Percentiles rank a stretch among this genome's conserved stretches.
These are phyloP conservation scores for Lophura nycthemera DNA, from an alignment of 2,113 vertebrate species.

Conservation along the genomic window DNA sequence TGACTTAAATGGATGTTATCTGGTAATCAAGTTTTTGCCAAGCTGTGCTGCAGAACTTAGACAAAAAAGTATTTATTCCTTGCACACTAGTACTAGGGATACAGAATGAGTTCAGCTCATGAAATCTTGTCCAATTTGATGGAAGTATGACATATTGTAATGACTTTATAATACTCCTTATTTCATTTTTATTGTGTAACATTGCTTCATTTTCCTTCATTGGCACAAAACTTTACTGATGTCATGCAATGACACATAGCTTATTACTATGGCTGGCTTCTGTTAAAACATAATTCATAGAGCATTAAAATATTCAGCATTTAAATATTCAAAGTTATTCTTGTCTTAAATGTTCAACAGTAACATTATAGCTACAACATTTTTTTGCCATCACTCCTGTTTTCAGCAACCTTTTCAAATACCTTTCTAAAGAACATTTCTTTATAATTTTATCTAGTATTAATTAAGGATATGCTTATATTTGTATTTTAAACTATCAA, in stretches of 20 bases:
- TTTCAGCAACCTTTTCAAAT: background rate
- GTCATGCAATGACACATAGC: background rate
- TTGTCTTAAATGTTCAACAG: background rate
- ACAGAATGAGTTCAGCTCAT: background rate
- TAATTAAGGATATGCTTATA: background rate
- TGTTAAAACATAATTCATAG: background rate
- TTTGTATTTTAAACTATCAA: background rate
- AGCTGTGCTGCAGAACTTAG: background rate
- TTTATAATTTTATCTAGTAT: background rate
- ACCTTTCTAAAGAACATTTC: background rate
- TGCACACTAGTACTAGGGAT: background rate
- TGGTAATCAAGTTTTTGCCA: background rate
- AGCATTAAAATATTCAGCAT: background rate
- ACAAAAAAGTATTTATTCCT: background rate
- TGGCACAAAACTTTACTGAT: background rate
- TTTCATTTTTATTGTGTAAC: background rate
- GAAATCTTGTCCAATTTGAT: background rate
- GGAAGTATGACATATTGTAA: background rate
- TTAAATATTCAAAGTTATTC: background rate
- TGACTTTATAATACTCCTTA: background rate
- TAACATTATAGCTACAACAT: background rate
- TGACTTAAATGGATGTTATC: slow-evolving; percentile 7
- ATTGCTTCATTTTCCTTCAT: slow-evolving; percentile 33
- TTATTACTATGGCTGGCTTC: background rate
- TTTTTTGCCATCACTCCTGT: background rate